Evolutionary conservation across 2,113 vertebrate species (phyloP).

Genomic region (Silurus glanis): DNA sequence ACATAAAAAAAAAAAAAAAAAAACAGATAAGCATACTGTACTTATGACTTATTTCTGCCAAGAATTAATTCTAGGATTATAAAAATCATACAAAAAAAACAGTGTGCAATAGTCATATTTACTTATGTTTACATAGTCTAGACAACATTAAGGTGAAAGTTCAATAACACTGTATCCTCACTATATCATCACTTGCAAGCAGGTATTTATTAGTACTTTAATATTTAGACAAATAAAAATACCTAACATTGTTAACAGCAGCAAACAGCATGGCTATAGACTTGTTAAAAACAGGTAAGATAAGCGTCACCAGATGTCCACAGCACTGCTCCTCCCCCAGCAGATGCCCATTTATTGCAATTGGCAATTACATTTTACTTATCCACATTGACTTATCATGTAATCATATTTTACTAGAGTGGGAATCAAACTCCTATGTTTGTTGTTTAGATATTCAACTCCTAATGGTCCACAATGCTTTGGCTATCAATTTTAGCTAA

Average conservation of each 20-base stretch:
- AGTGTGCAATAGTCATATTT: not conserved
- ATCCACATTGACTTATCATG: not conserved
- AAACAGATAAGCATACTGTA: too few species aligned
- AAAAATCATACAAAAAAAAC: too few species aligned
- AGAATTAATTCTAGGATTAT: too few species aligned
- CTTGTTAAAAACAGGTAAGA: not conserved
- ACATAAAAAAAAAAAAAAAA: too few species aligned
- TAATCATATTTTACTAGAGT: not conserved
- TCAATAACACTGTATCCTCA: not conserved
- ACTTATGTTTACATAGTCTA: not conserved
- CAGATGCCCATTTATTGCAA: not conserved
- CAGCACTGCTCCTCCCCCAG: not conserved
- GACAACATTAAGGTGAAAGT: not conserved
- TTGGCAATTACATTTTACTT: not conserved
- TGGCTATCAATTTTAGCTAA: not conserved
- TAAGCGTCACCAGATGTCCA: not conserved
- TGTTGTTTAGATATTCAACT: not conserved
- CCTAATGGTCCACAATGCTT: not conserved
- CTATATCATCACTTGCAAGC: not conserved
- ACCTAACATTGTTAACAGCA: not conserved
- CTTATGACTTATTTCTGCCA: too few species aligned
- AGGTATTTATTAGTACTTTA: not conserved
- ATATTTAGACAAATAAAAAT: not conserved
- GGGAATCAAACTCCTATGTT: not conserved
- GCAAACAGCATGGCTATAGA: not conserved